phyloP scores from a whole-genome alignment of 2,888 invertebrate genomes.

The Fragum fragum region DNA sequence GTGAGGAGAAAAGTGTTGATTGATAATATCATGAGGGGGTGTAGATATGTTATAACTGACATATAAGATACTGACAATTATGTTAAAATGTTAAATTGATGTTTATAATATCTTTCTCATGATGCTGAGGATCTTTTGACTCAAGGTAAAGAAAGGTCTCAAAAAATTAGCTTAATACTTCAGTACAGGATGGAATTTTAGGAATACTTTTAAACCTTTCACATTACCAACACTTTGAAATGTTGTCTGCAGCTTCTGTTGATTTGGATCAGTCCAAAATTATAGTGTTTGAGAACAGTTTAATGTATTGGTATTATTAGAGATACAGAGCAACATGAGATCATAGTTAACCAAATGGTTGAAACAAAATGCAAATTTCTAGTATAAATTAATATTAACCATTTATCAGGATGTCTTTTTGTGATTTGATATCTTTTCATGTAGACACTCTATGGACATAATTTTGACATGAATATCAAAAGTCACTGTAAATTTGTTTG shows the following conservation, averaged over 20 bases:
- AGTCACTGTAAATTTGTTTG: neutral
- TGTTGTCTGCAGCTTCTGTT: too few relatives aligned
- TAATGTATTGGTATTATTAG: too few relatives aligned
- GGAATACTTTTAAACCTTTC: too few relatives aligned
- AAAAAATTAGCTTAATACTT: too few relatives aligned
- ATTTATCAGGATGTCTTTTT: neutral
- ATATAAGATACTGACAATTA: neutral
- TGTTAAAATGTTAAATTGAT: neutral
- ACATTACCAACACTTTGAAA: too few relatives aligned
- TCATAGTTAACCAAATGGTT: neutral
- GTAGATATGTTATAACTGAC: neutral
- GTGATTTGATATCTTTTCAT: neutral
- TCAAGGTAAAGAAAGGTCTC: too few relatives aligned
- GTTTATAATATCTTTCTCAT: too few relatives aligned
- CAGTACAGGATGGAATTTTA: too few relatives aligned
- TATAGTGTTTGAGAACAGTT: too few relatives aligned
- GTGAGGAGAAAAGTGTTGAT: neutral
- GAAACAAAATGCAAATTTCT: neutral
- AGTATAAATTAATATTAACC: neutral
- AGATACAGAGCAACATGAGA: too few relatives aligned
- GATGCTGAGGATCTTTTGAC: too few relatives aligned
- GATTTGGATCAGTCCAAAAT: too few relatives aligned
- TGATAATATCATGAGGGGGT: slow-evolving; percentile 2
- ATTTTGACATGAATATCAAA: neutral
- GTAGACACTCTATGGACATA: neutral